Evolutionary conservation across 1,140 invertebrate genomes (phyloP), one percentile per base, ranked within the genome.

Genomic region (Teleopsis dalmanni): DNA sequence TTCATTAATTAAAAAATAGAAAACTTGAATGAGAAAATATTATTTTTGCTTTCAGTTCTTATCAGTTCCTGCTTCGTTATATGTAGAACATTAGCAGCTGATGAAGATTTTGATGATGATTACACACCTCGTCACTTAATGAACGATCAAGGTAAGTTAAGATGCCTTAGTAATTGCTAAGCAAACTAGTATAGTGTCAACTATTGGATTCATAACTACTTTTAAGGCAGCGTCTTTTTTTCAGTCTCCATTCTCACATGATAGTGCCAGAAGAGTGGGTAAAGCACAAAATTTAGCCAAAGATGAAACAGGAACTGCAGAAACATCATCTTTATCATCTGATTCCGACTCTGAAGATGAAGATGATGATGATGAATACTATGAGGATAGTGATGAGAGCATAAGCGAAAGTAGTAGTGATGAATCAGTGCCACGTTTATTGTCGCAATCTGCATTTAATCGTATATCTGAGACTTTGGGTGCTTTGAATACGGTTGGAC

Each of bases 401-500:
- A 33, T 52, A 26, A 43, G 47, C 18, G 31, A 48, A n/a, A 52
- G 48, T 29, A 51, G 44, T 23, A 68, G 62, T 53, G 55, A 63
- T 51, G 62, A 61, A n/a, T 61, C 60, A 3, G 18, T 61, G 37
- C 65, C 62, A 26, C 67, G 78, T 45, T 53, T 79, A 21, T 60
- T 80, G 3, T 80, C 78, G 8, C 72, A 77, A 13, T 76, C 77
- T 4, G 76, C 81, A 1, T 80, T 82, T 36, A 75, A 76, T 47
- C 76, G 73, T 54, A 82, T 83, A 62, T 80, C 81, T 2, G 81
- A 83, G 70, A 83, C 81, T 3, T 62, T 83, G 8, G 87, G 83
- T 3, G 84, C 84, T 14, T 67, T 87, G 4, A 90, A 90, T 54
- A 88, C 86, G 13, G 83, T 91, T 0, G 88, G 87, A 0, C 80